Evolutionary conservation across 2,113 vertebrate genomes (phyloP).

Genomic region (Microcebus tavaratra): DNA sequence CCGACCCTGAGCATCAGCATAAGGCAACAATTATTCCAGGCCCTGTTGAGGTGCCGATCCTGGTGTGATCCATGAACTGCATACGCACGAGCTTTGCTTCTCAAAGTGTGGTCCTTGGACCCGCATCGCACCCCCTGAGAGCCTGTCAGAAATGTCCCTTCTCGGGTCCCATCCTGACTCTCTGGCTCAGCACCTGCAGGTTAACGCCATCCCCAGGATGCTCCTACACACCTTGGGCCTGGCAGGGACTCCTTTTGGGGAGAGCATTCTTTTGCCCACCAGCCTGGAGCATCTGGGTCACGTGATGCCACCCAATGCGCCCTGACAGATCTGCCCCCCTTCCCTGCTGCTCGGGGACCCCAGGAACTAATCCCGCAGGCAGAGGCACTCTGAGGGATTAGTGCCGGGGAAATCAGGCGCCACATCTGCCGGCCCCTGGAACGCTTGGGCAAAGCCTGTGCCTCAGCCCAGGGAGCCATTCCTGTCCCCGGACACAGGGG

Average conservation of each 20-base stretch:
- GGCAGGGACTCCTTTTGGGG: neutral
- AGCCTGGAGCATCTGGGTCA: neutral
- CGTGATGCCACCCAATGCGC: neutral
- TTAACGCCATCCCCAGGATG: neutral
- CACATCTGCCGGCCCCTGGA: conserved; percentile 29
- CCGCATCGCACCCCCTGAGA: neutral
- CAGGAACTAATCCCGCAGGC: conserved; percentile 43
- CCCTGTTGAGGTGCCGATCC: fast-evolving
- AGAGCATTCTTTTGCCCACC: neutral
- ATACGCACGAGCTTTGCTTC: neutral
- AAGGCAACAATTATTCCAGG: neutral
- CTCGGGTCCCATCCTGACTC: neutral
- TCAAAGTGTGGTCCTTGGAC: neutral
- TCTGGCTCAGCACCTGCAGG: neutral
- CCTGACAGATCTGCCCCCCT: conserved; percentile 3
- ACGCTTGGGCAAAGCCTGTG: neutral
- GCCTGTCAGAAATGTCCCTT: neutral
- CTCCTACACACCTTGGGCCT: neutral
- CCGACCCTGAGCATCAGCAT: neutral
- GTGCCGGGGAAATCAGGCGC: neutral
- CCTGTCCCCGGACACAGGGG: neutral
- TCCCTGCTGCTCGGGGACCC: neutral
- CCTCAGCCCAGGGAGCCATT: neutral
- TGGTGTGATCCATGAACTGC: fast-evolving
- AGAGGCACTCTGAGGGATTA: conserved; percentile 41